Evolutionary conservation across 2,888 invertebrate genomes (phyloP).

Genomic region (Drosophila basisetae): DNA sequence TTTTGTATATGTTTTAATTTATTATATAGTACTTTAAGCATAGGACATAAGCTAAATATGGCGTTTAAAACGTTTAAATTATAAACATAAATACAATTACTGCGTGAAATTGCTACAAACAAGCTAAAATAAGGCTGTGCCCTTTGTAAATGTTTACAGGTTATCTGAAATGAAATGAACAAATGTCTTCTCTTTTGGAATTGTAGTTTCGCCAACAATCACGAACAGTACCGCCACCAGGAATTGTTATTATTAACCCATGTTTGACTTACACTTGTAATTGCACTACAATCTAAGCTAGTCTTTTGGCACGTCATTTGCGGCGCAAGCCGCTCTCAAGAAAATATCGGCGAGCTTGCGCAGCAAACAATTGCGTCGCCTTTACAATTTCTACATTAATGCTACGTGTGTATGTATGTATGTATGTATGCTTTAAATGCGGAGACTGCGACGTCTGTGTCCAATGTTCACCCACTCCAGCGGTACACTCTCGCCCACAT

Average conservation of each 20-base stretch:
- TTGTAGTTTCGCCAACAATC: conserved; percentile 9
- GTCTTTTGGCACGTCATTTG: conserved; percentile 71
- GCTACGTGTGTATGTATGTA: conserved; percentile 19
- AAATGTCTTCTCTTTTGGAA: conserved; percentile 12
- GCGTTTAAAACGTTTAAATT: conserved; percentile 73
- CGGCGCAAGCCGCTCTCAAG: conserved; percentile 57
- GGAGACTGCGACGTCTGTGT: conserved; percentile 81
- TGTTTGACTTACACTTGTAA: conserved; percentile 49
- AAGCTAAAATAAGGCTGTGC: conserved; percentile 55
- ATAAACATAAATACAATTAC: conserved; percentile 70
- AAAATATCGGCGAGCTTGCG: conserved; percentile 51
- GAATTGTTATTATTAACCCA: conserved; percentile 31
- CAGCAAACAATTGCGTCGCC: conserved; percentile 69
- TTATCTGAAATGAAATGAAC: conserved; percentile 20
- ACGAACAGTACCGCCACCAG: conserved; percentile 63
- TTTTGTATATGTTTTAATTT: conserved; percentile 72
- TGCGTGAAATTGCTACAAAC: conserved; percentile 51
- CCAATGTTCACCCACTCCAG: conserved; percentile 85
- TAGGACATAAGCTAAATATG: conserved; percentile 69
- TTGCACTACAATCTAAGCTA: conserved; percentile 69
- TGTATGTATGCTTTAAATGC: conserved; percentile 58
- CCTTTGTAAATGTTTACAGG: conserved; percentile 46
- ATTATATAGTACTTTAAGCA: conserved; percentile 62
- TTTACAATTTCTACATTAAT: conserved; percentile 53
- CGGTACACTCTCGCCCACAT: conserved; percentile 79